These are phyloP conservation scores for Tautogolabrus adspersus DNA, from an alignment of 2,113 vertebrate species.

Conservation along the genomic window DNA sequence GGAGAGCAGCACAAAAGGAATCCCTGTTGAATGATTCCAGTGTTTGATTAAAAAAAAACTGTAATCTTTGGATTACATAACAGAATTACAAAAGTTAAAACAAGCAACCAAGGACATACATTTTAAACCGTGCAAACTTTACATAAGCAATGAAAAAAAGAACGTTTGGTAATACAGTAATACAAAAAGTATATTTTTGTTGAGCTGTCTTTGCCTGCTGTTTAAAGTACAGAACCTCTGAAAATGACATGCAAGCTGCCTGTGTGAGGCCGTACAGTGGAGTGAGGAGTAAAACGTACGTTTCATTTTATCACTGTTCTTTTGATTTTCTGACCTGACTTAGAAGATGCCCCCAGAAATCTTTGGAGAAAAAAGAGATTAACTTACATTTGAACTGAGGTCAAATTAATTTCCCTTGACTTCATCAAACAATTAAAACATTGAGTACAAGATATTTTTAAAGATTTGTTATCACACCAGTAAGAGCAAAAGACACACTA, in stretches of 20 bases:
- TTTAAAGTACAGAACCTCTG: conserved; percentile 11
- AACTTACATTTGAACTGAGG: conserved; percentile 16
- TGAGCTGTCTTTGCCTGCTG: conserved; percentile 11
- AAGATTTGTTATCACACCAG: conserved; percentile 12
- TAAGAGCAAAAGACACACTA: not conserved
- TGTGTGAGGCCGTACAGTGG: not conserved
- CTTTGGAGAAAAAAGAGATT: not conserved
- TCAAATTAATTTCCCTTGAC: conserved; percentile 10
- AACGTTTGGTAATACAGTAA: conserved; percentile 30
- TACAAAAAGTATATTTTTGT: conserved; percentile 6
- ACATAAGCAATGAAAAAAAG: not conserved
- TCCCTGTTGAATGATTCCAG: conserved; percentile 7
- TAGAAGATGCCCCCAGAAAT: not conserved
- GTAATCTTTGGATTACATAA: conserved; percentile 40
- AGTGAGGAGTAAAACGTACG: conserved; percentile 6
- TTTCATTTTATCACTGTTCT: conserved; percentile 2
- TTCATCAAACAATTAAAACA: conserved; percentile 12
- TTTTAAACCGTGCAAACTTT: conserved; percentile 19
- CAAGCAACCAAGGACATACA: conserved; percentile 9
- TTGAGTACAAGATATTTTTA: conserved; percentile 6
- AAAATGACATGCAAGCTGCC: not conserved
- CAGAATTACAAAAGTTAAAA: conserved; percentile 18
- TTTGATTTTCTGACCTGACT: not conserved
- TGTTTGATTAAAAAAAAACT: conserved; percentile 20
- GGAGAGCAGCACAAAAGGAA: conserved; percentile 43